These are phyloP conservation scores for Sthenelais limicola DNA, from an alignment of 2,888 invertebrate species.

Conservation along the genomic window DNA sequence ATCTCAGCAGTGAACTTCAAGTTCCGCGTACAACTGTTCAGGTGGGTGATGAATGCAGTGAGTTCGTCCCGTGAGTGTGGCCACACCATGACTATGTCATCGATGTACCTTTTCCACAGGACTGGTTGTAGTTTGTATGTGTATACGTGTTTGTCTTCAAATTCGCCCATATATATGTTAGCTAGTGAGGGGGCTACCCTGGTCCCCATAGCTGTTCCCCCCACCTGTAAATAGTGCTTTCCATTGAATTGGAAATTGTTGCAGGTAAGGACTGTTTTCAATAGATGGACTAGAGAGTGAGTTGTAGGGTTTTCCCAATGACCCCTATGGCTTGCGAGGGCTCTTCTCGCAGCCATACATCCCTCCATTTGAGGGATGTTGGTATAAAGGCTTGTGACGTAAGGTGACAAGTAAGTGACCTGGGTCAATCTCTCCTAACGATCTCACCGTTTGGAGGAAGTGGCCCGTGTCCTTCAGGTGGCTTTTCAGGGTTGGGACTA, in stretches of 20 bases:
- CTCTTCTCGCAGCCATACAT: neutral
- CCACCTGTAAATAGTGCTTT: conserved; percentile 10
- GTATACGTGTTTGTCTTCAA: neutral
- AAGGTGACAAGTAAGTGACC: neutral
- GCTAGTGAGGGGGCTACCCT: conserved; percentile 20
- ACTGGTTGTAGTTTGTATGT: conserved; percentile 2
- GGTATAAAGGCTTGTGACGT: conserved; percentile 14
- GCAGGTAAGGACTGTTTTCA: conserved; percentile 1
- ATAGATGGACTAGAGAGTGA: neutral
- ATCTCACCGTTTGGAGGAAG: neutral
- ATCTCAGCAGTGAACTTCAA: conserved; percentile 16
- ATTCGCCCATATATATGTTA: conserved; percentile 16
- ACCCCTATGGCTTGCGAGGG: neutral
- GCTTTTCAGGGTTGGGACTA: neutral
- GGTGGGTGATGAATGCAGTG: neutral
- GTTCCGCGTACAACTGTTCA: neutral
- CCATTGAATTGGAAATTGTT: conserved; percentile 36
- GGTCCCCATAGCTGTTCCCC: conserved; percentile 28
- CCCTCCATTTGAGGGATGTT: conserved; percentile 20
- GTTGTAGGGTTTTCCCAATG: neutral
- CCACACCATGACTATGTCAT: conserved; percentile 13
- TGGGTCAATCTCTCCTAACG: neutral
- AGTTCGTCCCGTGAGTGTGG: neutral
- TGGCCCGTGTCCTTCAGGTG: conserved; percentile 20
- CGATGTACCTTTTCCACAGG: conserved; percentile 13